Base-by-base conservation (phyloP, 2,797 vertebrate genomes). In the Notolabrus celidotus region DNA sequence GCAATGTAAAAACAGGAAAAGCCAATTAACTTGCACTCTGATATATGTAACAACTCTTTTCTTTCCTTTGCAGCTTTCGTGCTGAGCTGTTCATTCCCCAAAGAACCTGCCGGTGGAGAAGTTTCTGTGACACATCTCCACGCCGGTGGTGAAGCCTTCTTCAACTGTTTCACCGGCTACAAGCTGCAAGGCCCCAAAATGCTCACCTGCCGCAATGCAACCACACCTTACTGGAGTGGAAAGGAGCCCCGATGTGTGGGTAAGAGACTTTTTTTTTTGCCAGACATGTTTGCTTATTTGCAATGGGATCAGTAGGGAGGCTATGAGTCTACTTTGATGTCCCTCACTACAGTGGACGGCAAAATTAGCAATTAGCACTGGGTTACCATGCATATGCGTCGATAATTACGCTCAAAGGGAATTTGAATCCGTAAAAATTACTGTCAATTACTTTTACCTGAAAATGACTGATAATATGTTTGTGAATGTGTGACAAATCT, bases 201-300 rank as follows among this genome's bases (percentile, higher is more conserved):
- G 55, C 94, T 99, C 20, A 89, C 89, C 15, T 99, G 98, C 79
- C 95, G 96, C 81, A 99, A 99, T 0, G 97, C 96, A 79, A 99
- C 97, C 16, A 95, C 94, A 1, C 97, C 97, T 39, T 97, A 97
- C 91, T 99, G 98, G 98, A 97, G 95, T 4, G 88, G 94, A 57
- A 96, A 83, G 3, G 96, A 97, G 73, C 97, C 98, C 0, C 83
- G 85, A 61, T 99, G 98, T 63, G 87, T 96, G 0, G 97, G 98
- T 97, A 90, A 95, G 96, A 25, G 22, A 14, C 9, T 10, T 5
- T 22, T 66, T 23, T 7, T 31, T 42, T 60, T 52, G 31, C 10
- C n/a, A 51, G 25, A 68, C 27, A 4, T 0, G 7, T 55, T 39
- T 19, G n/a, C 14, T 11, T 62, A 36, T 39, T 45, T 19, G n/a